These are phyloP conservation scores for Numenius arquata DNA, from an alignment of 2,113 vertebrate species.

Conservation along the genomic window DNA sequence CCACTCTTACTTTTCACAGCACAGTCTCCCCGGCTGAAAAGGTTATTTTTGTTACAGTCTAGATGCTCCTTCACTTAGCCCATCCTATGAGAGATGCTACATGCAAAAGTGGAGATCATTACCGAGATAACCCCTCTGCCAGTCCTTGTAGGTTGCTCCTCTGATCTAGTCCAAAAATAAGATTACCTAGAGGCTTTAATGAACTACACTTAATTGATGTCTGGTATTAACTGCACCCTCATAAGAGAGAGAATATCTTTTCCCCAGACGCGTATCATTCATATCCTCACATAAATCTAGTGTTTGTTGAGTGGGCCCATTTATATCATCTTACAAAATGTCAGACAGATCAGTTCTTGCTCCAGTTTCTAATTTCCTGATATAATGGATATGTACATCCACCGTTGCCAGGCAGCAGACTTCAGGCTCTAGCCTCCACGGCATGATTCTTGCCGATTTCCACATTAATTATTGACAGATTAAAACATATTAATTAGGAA, in stretches of 20 bases:
- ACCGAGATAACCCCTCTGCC: neutral
- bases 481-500: conserved; percentile 48
- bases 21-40: conserved; percentile 13
- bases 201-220: conserved; percentile 53
- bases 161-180: conserved; percentile 48
- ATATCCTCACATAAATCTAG: conserved; percentile 39
- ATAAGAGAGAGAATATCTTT: conserved; percentile 34
- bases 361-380: conserved; percentile 51
- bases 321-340: conserved; percentile 58
- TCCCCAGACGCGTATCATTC: conserved; percentile 30
- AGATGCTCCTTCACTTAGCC: neutral
- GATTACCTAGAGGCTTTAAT: conserved; percentile 59
- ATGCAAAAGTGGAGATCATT: conserved; percentile 35
- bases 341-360: conserved; percentile 43
- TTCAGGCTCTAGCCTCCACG: neutral
- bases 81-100: neutral
- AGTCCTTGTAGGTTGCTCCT: neutral
- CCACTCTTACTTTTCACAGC: neutral
- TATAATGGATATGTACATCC: neutral
- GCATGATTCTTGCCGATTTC: conserved; percentile 8
- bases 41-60: conserved; percentile 20
- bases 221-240: conserved; percentile 39
- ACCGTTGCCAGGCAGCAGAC: conserved; percentile 39
- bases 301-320: conserved; percentile 44
- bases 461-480: conserved; percentile 36